Conservation (phyloP, 1,140 invertebrate species). For the Trinorchestia longiramus region DNA sequence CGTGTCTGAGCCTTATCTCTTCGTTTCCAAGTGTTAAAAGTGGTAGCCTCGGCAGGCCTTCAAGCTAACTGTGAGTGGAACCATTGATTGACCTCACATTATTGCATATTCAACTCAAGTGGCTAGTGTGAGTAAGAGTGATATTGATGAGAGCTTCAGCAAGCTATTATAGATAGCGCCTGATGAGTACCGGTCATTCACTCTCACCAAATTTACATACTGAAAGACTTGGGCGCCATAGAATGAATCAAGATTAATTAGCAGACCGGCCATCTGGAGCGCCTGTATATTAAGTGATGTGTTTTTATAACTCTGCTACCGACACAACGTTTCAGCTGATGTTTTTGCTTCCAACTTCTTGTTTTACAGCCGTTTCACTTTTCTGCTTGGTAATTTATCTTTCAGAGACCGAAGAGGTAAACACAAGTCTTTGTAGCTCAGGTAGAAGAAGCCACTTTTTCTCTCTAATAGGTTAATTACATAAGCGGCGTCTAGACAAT, state of each 20-base stretch:
- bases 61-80: neutral
- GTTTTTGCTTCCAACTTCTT: neutral
- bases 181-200: conserved; percentile 50
- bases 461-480: conserved; percentile 9
- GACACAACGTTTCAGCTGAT: neutral
- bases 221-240: conserved; percentile 40
- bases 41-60: neutral
- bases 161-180: conserved; percentile 55
- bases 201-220: conserved; percentile 54
- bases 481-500: neutral
- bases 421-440: neutral
- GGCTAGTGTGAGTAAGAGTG: conserved; percentile 20
- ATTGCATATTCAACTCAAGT: conserved; percentile 3
- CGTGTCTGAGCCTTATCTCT: neutral
- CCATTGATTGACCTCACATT: neutral
- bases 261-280: conserved; percentile 28
- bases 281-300: conserved; percentile 37
- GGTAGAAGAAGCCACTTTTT: neutral
- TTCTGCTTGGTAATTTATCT: neutral
- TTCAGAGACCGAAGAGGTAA: neutral
- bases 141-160: conserved; percentile 48
- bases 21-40: neutral
- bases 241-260: conserved; percentile 51
- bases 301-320: neutral
- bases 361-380: neutral